A percentile compares a stretch with the other conserved stretches of the same genome.
Conservation (phyloP, 2,888 invertebrate species). For the Trachelus tabidus region DNA sequence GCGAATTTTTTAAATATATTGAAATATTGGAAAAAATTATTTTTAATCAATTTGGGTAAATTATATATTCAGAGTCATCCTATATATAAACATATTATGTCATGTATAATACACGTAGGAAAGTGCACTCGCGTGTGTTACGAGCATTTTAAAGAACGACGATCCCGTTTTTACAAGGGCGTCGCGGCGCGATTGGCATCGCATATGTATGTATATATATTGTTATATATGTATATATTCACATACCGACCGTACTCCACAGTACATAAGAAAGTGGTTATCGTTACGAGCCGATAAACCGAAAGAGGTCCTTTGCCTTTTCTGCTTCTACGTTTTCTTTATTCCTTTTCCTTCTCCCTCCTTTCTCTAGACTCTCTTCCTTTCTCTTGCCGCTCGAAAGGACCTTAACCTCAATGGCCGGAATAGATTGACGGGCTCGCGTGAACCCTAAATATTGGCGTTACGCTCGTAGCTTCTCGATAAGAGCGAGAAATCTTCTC, state of each 20-base stretch:
- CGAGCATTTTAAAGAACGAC: background rate
- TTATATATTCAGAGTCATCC: too few relatives aligned
- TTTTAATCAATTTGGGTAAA: too few relatives aligned
- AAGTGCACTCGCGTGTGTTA: background rate
- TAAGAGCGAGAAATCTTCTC: background rate
- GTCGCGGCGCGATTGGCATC: background rate
- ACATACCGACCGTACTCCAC: background rate
- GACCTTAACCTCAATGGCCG: background rate
- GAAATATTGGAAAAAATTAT: background rate
- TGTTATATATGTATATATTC: background rate
- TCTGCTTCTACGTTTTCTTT: background rate
- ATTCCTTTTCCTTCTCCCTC: background rate
- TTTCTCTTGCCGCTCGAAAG: background rate
- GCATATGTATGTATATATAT: background rate
- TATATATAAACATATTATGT: background rate
- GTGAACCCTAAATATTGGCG: background rate
- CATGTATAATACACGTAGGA: background rate
- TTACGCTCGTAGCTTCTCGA: background rate
- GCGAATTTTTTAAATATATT: background rate
- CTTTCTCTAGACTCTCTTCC: background rate
- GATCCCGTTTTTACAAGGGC: background rate
- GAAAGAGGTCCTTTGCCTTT: background rate
- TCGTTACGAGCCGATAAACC: slow-evolving; percentile 3
- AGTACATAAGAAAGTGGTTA: background rate
- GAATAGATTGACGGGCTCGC: background rate